These are phyloP conservation scores for Lathamus discolor DNA, from an alignment of 2,113 vertebrate genomes.

Conservation along the genomic window DNA sequence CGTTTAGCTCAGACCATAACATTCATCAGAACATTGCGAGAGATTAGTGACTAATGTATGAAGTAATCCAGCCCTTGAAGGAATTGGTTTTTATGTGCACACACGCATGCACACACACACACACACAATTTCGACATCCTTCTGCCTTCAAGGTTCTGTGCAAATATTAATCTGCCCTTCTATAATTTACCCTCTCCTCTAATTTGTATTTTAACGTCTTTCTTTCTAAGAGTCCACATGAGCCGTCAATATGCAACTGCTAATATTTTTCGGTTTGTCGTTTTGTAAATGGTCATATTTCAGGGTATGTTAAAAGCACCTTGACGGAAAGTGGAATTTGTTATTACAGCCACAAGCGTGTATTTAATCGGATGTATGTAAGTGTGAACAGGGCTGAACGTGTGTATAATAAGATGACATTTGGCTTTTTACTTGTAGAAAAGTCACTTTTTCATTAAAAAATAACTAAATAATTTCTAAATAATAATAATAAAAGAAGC, in stretches of 20 bases:
- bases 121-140: background rate
- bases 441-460: background rate
- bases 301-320: background rate
- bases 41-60: slow-evolving; percentile 65
- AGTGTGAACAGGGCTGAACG: background rate
- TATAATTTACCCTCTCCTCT: background rate
- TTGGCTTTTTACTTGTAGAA: background rate
- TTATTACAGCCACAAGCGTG: background rate
- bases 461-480: background rate
- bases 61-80: slow-evolving; percentile 64
- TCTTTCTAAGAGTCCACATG: background rate
- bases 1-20: slow-evolving; percentile 54
- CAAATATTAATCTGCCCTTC: slow-evolving; percentile 8
- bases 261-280: background rate
- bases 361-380: background rate
- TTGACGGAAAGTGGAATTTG: background rate
- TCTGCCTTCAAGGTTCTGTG: slow-evolving; percentile 30
- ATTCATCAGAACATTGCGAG: slow-evolving; percentile 45
- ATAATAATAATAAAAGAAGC: background rate
- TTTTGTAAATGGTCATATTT: background rate
- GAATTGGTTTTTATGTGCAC: slow-evolving; percentile 57
- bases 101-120: background rate
- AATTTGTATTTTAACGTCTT: background rate
- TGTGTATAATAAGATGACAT: background rate
- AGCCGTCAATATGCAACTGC: background rate